Evolutionary conservation across 2,113 vertebrate genomes (phyloP), one percentile per base, ranked within the genome.

Genomic region (Anolis sagrei): DNA sequence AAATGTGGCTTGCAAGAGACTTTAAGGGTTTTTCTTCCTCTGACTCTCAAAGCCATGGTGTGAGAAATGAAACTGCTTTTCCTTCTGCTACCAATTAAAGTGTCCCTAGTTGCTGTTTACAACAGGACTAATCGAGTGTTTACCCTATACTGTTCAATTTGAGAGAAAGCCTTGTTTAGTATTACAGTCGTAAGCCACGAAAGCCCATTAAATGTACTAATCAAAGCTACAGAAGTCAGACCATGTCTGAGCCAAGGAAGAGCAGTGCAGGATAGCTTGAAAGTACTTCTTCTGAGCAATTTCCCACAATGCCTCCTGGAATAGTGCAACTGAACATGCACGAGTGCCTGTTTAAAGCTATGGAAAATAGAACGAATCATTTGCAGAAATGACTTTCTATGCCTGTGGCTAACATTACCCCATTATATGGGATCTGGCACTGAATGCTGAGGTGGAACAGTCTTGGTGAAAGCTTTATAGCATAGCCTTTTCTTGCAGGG

Each of bases 181-280:
- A 44, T 69, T 54, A 61, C 48, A 61, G n/a, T 70, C 61, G 25
- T 44, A 58, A 73, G 29, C 84, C 72, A 44, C 32, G 25, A 68
- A 81, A 81, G 61, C 70, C 79, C 58, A 66, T 81, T 66, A 75
- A 76, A 75, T 58, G 78, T 27, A 3, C 62, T 86, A 81, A 81
- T 86, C 58, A 76, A 86, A 68, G 72, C 61, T 39, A 58, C 61
- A 39, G n/a, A 79, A 80, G 68, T 79, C 34, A n/a, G 36, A 72
- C n/a, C 34, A 51, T 1, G 25, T 29, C 27, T 36, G 44, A n/a
- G 32, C 77, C 76, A 79, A 64, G 18, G 76, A 80, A 27, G 58
- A 86, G 61, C 29, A 8, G 54, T 14, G 29, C 48, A 54, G n/a
- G 76, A 64, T 79, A 70, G 68, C 73, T 62, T n/a, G 68, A 29